These are phyloP conservation scores for Scelioninae gen. 1 DNA, from an alignment of 2,888 invertebrate genomes.

Conservation along the genomic window DNA sequence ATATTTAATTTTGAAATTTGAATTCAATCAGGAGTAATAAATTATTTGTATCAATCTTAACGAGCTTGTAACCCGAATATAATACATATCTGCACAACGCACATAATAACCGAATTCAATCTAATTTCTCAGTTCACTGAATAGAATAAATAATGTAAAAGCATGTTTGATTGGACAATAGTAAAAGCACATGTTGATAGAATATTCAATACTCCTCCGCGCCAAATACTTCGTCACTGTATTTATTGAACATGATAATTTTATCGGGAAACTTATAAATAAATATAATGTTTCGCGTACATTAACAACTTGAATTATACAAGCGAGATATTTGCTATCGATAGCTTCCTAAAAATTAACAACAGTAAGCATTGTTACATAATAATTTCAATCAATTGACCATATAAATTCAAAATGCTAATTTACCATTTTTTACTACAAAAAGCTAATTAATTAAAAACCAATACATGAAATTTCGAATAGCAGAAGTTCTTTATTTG, in stretches of 20 bases:
- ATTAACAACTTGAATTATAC: constrained; percentile 16
- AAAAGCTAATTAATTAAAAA: no score
- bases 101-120: constrained; percentile 64
- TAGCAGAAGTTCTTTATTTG: no score
- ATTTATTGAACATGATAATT: constrained; percentile 48
- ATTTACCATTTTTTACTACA: no score
- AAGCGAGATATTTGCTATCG: background rate
- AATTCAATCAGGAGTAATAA: constrained; percentile 48
- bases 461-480: no score
- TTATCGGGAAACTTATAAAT: constrained; percentile 43
- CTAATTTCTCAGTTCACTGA: constrained; percentile 67
- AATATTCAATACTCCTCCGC: constrained; percentile 57
- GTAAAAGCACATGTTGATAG: constrained; percentile 55
- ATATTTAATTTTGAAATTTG: constrained; percentile 32
- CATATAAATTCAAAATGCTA: no score
- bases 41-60: constrained; percentile 57
- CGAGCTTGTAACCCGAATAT: constrained; percentile 58
- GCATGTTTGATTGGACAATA: constrained; percentile 66
- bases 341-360: background rate
- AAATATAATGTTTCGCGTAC: constrained; percentile 34
- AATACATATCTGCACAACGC: constrained; percentile 51
- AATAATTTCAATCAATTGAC: no score
- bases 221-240: constrained; percentile 33
- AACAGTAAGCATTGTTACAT: no score
- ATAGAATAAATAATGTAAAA: constrained; percentile 67